Conservation (phyloP, 1,140 invertebrate species). For the Myzus persicae region DNA sequence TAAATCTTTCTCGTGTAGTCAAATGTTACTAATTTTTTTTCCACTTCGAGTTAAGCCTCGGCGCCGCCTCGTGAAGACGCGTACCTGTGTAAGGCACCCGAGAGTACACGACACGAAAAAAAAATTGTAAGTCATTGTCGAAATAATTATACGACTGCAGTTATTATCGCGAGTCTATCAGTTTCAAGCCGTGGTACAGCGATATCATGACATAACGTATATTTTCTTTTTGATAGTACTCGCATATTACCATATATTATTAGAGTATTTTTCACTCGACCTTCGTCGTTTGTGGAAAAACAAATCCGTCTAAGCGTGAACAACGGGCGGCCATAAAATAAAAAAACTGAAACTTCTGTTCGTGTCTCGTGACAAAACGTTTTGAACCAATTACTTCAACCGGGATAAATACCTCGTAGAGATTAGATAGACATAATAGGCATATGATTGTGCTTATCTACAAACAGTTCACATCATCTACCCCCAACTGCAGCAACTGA, state of each 20-base stretch:
- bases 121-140: conserved; percentile 21
- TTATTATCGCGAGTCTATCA: neutral
- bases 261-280: neutral
- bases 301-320: neutral
- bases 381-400: neutral
- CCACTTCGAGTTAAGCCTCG: neutral
- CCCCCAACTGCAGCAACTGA: no score
- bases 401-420: neutral
- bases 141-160: neutral
- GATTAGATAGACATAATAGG: no score
- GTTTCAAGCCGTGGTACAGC: neutral
- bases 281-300: neutral
- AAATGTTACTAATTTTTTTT: neutral
- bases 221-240: neutral
- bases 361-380: neutral
- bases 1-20: neutral
- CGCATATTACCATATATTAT: neutral
- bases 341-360: neutral
- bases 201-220: neutral
- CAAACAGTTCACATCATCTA: no score
- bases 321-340: neutral
- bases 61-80: neutral
- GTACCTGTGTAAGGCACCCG: no score
- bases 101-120: neutral
- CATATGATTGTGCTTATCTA: no score